Percentiles rank a stretch among this genome's conserved stretches.
Evolutionary conservation across 2,797 vertebrate genomes (phyloP).

Genomic region (Takifugu rubripes): DNA sequence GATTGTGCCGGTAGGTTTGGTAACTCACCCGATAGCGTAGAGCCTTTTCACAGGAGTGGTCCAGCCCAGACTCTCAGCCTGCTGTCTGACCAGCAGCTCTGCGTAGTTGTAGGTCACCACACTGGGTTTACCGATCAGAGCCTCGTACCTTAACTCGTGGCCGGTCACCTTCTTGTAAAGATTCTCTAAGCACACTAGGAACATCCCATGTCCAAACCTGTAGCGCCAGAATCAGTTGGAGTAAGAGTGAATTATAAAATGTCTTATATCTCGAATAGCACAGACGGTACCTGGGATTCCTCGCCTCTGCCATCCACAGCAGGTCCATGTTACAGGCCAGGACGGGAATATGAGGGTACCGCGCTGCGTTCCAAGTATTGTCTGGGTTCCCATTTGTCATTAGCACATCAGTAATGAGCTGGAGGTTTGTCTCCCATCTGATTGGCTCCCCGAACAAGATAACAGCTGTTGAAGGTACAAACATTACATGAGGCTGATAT

Average conservation of each 20-base stretch:
- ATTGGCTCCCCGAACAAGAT: constrained; percentile 94
- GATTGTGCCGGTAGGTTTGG: not conserved
- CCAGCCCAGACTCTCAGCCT: constrained; percentile 86
- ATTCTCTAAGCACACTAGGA: constrained; percentile 89
- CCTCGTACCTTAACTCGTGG: constrained; percentile 85
- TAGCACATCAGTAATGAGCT: constrained; percentile 88
- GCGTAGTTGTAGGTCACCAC: constrained; percentile 91
- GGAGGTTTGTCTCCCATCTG: constrained; percentile 96
- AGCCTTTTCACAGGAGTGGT: constrained; percentile 80
- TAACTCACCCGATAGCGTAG: constrained; percentile 90
- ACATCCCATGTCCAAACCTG: constrained; percentile 95
- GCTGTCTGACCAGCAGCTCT: constrained; percentile 80
- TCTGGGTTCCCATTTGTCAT: constrained; percentile 84
- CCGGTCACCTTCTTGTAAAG: constrained; percentile 94
- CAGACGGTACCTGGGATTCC: constrained; percentile 82
- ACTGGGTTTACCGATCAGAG: constrained; percentile 93
- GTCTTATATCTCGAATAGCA: not conserved
- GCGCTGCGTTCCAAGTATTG: constrained; percentile 58
- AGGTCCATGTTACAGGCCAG: constrained; percentile 98
- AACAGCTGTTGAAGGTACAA: constrained; percentile 74
- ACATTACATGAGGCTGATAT: not conserved
- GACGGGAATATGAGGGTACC: constrained; percentile 89
- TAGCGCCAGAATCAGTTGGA: constrained; percentile 5
- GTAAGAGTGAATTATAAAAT: not conserved
- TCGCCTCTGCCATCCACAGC: constrained; percentile 97